phyloP scores from a whole-genome alignment of 2,797 vertebrate species.

The Crocodylus rhombifer region DNA sequence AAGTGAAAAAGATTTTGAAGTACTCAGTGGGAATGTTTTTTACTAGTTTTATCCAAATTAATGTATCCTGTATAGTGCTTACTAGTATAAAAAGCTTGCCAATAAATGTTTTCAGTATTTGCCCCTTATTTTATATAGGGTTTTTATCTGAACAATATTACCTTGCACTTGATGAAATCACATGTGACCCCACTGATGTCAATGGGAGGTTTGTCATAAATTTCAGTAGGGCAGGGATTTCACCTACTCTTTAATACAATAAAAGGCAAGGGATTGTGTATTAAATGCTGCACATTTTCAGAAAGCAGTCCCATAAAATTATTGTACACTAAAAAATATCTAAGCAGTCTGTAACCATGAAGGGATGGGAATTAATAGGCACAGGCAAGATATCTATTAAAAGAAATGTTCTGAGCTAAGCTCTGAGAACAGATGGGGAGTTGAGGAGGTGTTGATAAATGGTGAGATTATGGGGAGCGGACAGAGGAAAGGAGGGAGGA shows the following conservation, averaged over 20 bases:
- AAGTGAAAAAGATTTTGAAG: background rate
- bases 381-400: background rate
- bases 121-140: background rate
- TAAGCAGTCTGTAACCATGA: accelerated
- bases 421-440: background rate
- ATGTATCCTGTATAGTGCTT: background rate
- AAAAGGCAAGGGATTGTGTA: background rate
- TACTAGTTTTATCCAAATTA: background rate
- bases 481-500: background rate
- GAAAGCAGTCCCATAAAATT: background rate
- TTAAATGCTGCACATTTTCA: background rate
- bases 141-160: background rate
- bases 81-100: background rate
- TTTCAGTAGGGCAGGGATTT: background rate
- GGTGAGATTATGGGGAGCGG: accelerated
- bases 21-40: background rate
- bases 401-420: background rate
- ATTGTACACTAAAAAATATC: accelerated
- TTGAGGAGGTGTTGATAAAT: background rate
- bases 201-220: background rate
- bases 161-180: background rate
- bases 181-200: background rate
- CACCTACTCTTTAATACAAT: accelerated
- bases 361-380: accelerated
- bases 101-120: background rate